Base-by-base conservation (phyloP, 2,797 vertebrate genomes). In the Moxostoma hubbsi region DNA sequence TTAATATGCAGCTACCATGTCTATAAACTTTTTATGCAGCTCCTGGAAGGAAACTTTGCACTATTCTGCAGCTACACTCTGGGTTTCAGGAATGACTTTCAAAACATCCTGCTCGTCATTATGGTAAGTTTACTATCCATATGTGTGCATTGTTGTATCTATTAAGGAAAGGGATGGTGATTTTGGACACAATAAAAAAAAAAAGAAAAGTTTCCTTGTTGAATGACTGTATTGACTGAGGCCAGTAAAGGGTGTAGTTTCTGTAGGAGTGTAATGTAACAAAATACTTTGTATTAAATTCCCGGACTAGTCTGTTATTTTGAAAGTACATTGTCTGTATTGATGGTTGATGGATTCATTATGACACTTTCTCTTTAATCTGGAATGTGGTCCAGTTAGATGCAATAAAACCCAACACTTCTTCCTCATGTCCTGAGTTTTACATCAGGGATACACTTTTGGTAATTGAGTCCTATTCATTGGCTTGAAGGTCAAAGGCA, bases 21-120 rank as follows among this genome's bases (percentile, higher is more conserved):
- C 9, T 58, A 49, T 72, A 49, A 16, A 65, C n/a, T 9, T 64
- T 85, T 84, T 69, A 70, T 63, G 80, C 90, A 99, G 97, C 92
- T 99, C 13, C 90, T 99, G 79, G 97, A 99, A 54, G 97, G 97
- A 49, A 99, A 99, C 90, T 98, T 99, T 46, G 97, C 96, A 10
- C 93, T 99, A 58, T 99, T 98, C 90, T 95, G 97, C 86, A 96
- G 93, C 73, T 95, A 98, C 18, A 93, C 96, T 18, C 89, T 98
- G 68, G 96, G 95, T 61, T 97, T 98, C 86, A 94, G 95, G 79
- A 93, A 96, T 0, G 92, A 98, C 83, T 98, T 96, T 85, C 97
- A 98, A 90, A 98, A 99, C 82, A 93, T 99, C 57, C 94, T 99
- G 4, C 91, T 99, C 85, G 95, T 95, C 83, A 96, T 99, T 90